Base-by-base conservation (phyloP, 2,797 vertebrate species). In the Chrosomus eos region DNA sequence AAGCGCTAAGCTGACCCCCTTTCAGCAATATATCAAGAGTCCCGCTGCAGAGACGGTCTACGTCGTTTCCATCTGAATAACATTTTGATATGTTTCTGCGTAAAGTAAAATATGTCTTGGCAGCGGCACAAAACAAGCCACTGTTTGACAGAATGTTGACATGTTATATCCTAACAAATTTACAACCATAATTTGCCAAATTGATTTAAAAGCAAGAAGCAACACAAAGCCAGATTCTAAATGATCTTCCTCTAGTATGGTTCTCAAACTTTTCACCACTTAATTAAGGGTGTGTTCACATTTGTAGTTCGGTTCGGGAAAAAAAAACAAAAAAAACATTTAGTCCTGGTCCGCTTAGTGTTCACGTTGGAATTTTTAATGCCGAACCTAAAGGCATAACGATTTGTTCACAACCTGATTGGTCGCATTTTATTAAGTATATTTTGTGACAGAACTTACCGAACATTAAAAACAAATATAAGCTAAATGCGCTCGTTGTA, bases 11-110 rank as follows among this genome's bases (percentile, higher is more conserved):
- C 67, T 80, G 83, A 38, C 40, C 76, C 40, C 33, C 55, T 72
- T 64, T 66, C 16, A 84, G 43, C 40, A 67, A 79, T 62, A 51
- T 28, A 45, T 84, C 21, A 84, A 78, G 48, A 71, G 66, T 7
- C 31, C 19, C 36, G 8, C 26, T 40, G 36, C 3, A 18, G 62
- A 68, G 23, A 81, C 19, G 23, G n/a, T 40, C 31, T 66, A 53
- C 1, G n/a, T 45, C 0, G 21, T 21, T 31, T 81, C 66, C 23
- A 58, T 51, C 23, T n/a, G 14, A 66, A 45, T 51, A 48, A 7
- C 45, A 53, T 66, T 83, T 11, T 51, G 18, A 26, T 31, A 40
- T 16, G 48, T 23, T 70, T 55, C 31, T 4, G 36, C 43, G 28
- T 67, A 28, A 40, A 31, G 18, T 60, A 62, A 43, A 4, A 28